A percentile compares a stretch with the other conserved stretches of the same genome.
These are phyloP conservation scores for Semaprochilodus insignis DNA, from an alignment of 2,797 vertebrate genomes.

Conservation along the genomic window DNA sequence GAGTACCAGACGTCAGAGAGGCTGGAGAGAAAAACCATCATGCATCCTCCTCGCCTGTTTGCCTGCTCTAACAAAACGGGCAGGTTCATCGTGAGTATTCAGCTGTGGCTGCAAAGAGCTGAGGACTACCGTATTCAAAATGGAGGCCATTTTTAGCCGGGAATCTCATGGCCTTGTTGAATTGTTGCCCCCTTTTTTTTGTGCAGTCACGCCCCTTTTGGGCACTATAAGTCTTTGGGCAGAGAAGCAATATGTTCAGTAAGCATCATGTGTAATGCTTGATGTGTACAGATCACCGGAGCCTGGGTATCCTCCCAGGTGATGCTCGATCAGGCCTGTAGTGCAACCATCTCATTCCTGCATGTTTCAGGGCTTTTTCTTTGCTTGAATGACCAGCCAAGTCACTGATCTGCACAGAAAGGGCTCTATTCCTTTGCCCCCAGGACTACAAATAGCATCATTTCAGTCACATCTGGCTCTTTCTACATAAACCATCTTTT, in stretches of 20 bases:
- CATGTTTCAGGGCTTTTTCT: constrained; percentile 1
- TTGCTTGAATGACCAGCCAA: neutral
- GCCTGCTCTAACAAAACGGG: constrained; percentile 93
- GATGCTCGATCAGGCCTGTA: neutral
- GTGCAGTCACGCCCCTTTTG: neutral
- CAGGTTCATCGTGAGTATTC: constrained; percentile 84
- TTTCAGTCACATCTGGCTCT: neutral
- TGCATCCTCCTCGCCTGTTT: constrained; percentile 83
- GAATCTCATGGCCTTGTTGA: too few species aligned
- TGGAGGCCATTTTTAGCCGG: neutral
- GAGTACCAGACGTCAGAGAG: constrained; percentile 85
- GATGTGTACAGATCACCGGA: neutral
- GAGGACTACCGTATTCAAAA: neutral
- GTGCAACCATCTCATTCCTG: neutral
- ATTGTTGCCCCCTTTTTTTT: neutral
- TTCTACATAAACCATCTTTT: neutral
- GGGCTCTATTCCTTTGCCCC: neutral
- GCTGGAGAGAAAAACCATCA: constrained; percentile 75
- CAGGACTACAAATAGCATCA: neutral
- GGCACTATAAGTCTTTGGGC: neutral
- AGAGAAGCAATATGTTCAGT: neutral
- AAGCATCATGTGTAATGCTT: neutral
- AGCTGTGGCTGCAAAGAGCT: neutral
- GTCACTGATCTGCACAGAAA: neutral
- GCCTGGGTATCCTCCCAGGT: neutral